Base-by-base conservation (phyloP, 2,888 invertebrate genomes). In the Tortricodes alternella region DNA sequence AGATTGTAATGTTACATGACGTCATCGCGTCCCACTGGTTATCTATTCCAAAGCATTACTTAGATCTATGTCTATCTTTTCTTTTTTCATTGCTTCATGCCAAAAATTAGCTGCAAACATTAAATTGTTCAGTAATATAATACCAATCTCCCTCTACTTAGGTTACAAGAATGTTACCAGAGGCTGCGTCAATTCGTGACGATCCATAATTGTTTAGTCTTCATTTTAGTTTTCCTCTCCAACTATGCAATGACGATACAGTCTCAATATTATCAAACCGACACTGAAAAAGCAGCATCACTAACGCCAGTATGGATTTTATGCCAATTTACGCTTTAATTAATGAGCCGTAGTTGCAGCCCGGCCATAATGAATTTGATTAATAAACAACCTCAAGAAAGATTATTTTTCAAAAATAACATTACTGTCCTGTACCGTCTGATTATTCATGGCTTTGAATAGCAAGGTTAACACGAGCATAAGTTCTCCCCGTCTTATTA, bases 11-110 rank as follows among this genome's bases (percentile, higher is more conserved):
- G 19, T 16, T 37, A 16, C 16, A 15, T 37, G 29, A 35, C 41
- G 19, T 49, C 48, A 44, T 37, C 46, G 11, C 41, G 13, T 81
- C 80, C 85, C 84, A 85, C 85, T 84, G 85, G 81, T 72, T 64
- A 66, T 80, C 82, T 87, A 82, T 87, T 85, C 89, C 89, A 89
- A 89, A 89, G 87, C 83, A 82, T 83, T 76, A n/a, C n/a, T n/a
- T n/a, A 67, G 70, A 82, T 85, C 74, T 56, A 59, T 49, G 19
- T 76, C 73, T 78, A 67, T 72, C 68, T 69, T 71, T 74, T 74
- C 64, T 80, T 79, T 72, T 78, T 80, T 78, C 80, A 79, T 86
- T 88, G 88, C 89, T 89, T 89, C 78, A 90, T 88, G 88, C 89
- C 89, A 90, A 90, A 90, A 89, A 74, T 83, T 85, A 75, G 81